Conservation (phyloP, 2,888 invertebrate species). For the Drosophila borealis region DNA sequence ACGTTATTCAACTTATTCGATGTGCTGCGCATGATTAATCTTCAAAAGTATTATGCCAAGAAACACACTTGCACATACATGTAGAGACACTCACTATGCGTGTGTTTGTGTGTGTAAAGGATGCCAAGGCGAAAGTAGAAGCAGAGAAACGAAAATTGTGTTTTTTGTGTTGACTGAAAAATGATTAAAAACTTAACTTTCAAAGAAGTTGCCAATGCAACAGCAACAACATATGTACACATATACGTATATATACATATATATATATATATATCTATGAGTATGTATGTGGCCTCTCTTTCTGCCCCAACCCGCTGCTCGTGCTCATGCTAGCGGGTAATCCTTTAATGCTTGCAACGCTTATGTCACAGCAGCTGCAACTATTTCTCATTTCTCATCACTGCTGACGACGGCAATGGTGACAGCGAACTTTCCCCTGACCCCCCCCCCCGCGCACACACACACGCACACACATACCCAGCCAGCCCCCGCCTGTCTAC, state of each 20-base stretch:
- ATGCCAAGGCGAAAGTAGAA: conserved; percentile 21
- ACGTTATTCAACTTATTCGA: conserved; percentile 54
- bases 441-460: not conserved
- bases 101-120: conserved; percentile 8
- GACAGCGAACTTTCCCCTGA: conserved; percentile 45
- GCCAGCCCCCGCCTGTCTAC: not conserved
- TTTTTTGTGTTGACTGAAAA: conserved; percentile 61
- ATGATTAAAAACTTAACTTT: conserved; percentile 73
- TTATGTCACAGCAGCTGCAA: conserved; percentile 73
- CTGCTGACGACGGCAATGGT: conserved; percentile 50
- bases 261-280: not conserved
- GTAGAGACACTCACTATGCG: conserved; percentile 4
- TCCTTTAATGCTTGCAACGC: conserved; percentile 72
- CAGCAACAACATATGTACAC: conserved; percentile 19
- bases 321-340: conserved; percentile 52
- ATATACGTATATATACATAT: conserved; percentile 11
- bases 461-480: not conserved
- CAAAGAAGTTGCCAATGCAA: conserved; percentile 62
- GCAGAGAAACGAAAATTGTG: conserved; percentile 29
- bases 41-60: conserved; percentile 41
- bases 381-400: conserved; percentile 68
- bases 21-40: conserved; percentile 68
- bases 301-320: not conserved
- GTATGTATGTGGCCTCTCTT: not conserved
- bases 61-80: conserved; percentile 12